Evolutionary conservation across 2,113 vertebrate genomes (phyloP).

Genomic region (Aleadryas rufinucha): DNA sequence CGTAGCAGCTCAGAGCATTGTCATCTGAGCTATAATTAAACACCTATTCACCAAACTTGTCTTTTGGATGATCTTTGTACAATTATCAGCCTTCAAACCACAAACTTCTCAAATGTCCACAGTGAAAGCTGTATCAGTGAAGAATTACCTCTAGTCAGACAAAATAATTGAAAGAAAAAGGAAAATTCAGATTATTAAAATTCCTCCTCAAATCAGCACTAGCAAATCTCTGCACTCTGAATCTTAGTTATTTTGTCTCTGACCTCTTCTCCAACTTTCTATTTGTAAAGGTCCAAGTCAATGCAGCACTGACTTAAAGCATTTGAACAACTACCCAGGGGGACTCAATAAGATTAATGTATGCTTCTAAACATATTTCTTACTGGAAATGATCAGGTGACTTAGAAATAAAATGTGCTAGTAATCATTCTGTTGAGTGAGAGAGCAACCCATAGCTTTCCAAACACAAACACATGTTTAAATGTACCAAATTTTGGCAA

Average conservation of each 20-base stretch:
- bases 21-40: not conserved
- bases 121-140: not conserved
- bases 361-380: not conserved
- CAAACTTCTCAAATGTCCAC: not conserved
- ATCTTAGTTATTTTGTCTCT: not conserved
- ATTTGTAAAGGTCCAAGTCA: not conserved
- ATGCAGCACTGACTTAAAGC: not conserved
- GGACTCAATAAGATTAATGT: not conserved
- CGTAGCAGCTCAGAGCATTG: not conserved
- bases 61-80: not conserved
- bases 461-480: not conserved
- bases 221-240: not conserved
- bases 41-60: not conserved
- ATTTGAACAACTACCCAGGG: not conserved
- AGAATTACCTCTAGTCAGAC: not conserved
- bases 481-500: not conserved
- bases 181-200: not conserved
- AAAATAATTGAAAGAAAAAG: not conserved
- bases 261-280: not conserved
- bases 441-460: not conserved
- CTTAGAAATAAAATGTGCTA: not conserved
- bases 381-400: not conserved
- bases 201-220: not conserved
- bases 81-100: not conserved
- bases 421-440: not conserved